A percentile compares a stretch with the other conserved stretches of the same genome.
Evolutionary conservation across 2,888 invertebrate genomes (phyloP).

Genomic region (Alitta virens): DNA sequence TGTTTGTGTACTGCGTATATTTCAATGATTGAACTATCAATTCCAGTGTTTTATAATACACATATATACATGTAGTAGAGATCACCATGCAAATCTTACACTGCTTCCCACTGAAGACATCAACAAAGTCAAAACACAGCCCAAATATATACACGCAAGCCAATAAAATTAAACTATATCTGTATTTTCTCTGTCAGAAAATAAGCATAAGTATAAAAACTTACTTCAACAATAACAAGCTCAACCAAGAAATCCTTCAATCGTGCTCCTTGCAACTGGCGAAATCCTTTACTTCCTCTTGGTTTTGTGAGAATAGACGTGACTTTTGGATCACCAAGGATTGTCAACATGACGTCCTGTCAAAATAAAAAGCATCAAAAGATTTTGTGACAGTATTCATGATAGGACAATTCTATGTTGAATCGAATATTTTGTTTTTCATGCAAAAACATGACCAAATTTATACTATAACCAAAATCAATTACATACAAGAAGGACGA

Average conservation of each 20-base stretch:
- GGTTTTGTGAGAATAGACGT: slow-evolving; percentile 44
- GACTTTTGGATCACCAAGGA: slow-evolving; percentile 49
- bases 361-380: too few relatives aligned
- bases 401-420: too few relatives aligned
- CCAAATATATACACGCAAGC: neutral
- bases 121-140: neutral
- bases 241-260: slow-evolving; percentile 39
- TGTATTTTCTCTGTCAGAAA: too few relatives aligned
- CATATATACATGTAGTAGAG: neutral
- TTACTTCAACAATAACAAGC: slow-evolving; percentile 43
- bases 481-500: too few relatives aligned
- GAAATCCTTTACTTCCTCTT: slow-evolving; percentile 50
- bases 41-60: neutral
- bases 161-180: neutral
- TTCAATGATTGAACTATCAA: neutral
- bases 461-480: too few relatives aligned
- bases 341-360: slow-evolving; percentile 51
- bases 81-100: too few relatives aligned
- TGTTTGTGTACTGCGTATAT: too few relatives aligned
- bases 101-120: neutral
- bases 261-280: slow-evolving; percentile 50
- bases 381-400: too few relatives aligned
- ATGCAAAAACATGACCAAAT: neutral
- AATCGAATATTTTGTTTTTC: too few relatives aligned
- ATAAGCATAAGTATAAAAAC: too few relatives aligned